These are phyloP conservation scores for Chironomus tentans DNA, from an alignment of 2,888 invertebrate species.

Conservation along the genomic window DNA sequence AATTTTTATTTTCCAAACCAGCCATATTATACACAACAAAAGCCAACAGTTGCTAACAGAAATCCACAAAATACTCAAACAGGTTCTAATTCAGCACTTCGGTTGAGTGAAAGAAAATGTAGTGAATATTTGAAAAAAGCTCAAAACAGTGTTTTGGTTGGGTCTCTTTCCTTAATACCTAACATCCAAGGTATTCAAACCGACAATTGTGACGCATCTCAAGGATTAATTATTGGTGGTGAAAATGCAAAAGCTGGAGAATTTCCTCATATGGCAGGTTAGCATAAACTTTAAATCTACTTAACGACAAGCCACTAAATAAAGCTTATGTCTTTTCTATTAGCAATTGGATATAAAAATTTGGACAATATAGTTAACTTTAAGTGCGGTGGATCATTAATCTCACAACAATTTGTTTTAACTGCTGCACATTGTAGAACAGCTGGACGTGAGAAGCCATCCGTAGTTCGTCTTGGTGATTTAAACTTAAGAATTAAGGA, in stretches of 20 bases:
- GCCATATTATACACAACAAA: too few relatives aligned
- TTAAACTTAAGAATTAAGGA: not conserved
- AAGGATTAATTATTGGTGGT: not conserved
- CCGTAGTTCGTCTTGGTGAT: not conserved
- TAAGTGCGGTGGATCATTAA: slow-evolving; percentile 42
- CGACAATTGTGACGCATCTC: not conserved
- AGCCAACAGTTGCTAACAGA: too few relatives aligned
- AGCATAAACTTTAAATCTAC: too few relatives aligned
- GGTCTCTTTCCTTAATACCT: too few relatives aligned
- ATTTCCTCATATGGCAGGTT: slow-evolving; percentile 30
- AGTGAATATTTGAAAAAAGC: not conserved
- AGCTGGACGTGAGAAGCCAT: slow-evolving; percentile 33
- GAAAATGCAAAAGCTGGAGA: not conserved
- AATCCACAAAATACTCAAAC: too few relatives aligned
- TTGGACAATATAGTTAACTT: slow-evolving; percentile 33
- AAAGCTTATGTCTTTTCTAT: too few relatives aligned
- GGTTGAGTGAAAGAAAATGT: too few relatives aligned
- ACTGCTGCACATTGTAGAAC: slow-evolving; percentile 49
- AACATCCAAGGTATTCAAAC: not conserved
- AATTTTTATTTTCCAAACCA: too few relatives aligned
- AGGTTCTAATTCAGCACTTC: too few relatives aligned
- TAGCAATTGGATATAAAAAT: slow-evolving; percentile 37
- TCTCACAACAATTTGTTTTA: slow-evolving; percentile 47
- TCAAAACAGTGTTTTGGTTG: not conserved
- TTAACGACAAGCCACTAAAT: too few relatives aligned